Evolutionary conservation across 1,140 invertebrate genomes (phyloP).

Genomic region (Conus betulinus): DNA sequence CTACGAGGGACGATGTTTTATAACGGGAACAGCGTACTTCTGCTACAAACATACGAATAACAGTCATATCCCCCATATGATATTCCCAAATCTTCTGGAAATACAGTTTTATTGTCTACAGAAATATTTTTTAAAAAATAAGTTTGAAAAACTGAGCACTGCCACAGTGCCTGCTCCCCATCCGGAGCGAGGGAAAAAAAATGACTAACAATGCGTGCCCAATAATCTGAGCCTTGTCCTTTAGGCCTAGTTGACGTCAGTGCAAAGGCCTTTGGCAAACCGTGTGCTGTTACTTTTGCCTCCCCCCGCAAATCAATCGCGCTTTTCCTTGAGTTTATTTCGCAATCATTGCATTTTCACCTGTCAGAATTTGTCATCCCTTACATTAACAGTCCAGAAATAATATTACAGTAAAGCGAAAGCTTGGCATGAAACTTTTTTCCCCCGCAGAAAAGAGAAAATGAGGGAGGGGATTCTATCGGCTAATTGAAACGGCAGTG

Average conservation of each 20-base stretch:
- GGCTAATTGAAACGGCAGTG: conserved; percentile 72
- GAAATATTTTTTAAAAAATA: conserved; percentile 30
- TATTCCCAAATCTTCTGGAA: neutral
- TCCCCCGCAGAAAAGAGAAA: neutral
- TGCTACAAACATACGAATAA: neutral
- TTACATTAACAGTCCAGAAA: neutral
- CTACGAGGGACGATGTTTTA: conserved; percentile 46
- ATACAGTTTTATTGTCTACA: conserved; percentile 21
- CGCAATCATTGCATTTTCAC: neutral
- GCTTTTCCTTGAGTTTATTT: neutral
- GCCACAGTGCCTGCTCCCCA: conserved; percentile 50
- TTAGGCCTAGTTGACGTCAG: conserved; percentile 66
- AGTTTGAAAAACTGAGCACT: conserved; percentile 35
- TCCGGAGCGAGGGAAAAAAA: conserved; percentile 62
- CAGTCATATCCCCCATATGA: neutral
- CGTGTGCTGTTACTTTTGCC: conserved; percentile 56
- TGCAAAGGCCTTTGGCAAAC: conserved; percentile 66
- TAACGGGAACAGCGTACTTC: conserved; percentile 49
- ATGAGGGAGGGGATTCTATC: conserved; percentile 51
- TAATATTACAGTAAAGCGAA: neutral
- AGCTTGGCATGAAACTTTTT: neutral
- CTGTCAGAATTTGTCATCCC: neutral
- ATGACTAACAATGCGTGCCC: conserved; percentile 69
- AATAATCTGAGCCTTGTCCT: conserved; percentile 69
- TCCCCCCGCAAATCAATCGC: conserved; percentile 36